Percentiles rank a stretch among this genome's conserved stretches.
These are phyloP conservation scores for Petroica traversi DNA, from an alignment of 2,113 vertebrate species.

Conservation along the genomic window DNA sequence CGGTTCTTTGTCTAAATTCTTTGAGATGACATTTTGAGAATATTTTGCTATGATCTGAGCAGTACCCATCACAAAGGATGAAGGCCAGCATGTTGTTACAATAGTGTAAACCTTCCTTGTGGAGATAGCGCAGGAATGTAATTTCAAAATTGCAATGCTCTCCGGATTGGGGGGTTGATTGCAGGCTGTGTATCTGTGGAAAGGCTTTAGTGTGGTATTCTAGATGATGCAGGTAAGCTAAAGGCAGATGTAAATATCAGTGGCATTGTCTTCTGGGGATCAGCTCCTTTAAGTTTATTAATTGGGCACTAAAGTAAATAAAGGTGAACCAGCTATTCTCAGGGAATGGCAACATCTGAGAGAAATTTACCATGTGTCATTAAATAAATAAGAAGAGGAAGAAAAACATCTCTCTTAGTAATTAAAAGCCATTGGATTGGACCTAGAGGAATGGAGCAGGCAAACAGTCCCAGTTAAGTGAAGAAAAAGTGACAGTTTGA, in stretches of 20 bases:
- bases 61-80: neutral
- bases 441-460: neutral
- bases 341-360: neutral
- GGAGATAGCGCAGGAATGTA: neutral
- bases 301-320: neutral
- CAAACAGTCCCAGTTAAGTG: neutral
- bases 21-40: neutral
- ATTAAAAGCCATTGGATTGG: neutral
- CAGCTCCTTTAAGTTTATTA: neutral
- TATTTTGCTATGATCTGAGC: neutral
- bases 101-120: neutral
- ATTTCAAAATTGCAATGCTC: neutral
- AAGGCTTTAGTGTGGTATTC: neutral
- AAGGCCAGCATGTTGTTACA: neutral
- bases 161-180: accelerated
- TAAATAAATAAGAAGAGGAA: neutral
- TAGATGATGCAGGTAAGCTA: neutral
- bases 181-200: neutral
- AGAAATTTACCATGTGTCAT: neutral
- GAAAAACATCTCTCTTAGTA: accelerated
- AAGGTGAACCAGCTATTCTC: neutral
- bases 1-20: neutral
- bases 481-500: neutral
- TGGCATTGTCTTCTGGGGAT: neutral
- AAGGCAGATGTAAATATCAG: neutral